Percentiles rank a stretch among this genome's conserved stretches.
Conservation (phyloP, 1,140 invertebrate genomes). For the Apocrypta bakeri region DNA sequence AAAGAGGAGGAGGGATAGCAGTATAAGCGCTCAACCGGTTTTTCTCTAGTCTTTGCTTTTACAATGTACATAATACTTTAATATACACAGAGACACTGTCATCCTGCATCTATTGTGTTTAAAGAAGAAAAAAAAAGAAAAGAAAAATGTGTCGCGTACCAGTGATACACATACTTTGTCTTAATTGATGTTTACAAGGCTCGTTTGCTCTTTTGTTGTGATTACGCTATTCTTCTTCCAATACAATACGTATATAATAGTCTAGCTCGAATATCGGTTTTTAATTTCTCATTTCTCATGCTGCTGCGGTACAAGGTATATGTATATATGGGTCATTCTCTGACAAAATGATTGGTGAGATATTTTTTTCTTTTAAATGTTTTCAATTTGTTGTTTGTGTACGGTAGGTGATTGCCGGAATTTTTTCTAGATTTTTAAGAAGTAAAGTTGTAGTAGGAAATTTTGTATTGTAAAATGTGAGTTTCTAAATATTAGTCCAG, state of each 20-base stretch:
- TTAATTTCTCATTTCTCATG: background rate
- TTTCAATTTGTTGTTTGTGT: too few species aligned
- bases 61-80: background rate
- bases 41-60: background rate
- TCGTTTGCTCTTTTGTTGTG: background rate
- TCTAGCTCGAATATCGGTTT: background rate
- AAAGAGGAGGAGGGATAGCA: background rate
- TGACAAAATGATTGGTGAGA: too few species aligned
- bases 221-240: background rate
- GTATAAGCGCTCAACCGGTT: slow-evolving; percentile 17
- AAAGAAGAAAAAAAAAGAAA: too few species aligned
- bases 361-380: too few species aligned
- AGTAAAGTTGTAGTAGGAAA: too few species aligned
- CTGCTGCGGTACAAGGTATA: too few species aligned
- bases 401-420: too few species aligned
- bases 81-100: background rate
- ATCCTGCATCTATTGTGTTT: background rate
- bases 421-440: too few species aligned
- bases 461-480: too few species aligned
- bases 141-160: background rate
- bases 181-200: slow-evolving; percentile 16
- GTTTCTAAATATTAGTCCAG: too few species aligned
- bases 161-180: background rate
- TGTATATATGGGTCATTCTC: too few species aligned
- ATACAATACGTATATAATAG: background rate